phyloP scores from a whole-genome alignment of 1,140 invertebrate genomes.

The Lasioglossum albipes region DNA sequence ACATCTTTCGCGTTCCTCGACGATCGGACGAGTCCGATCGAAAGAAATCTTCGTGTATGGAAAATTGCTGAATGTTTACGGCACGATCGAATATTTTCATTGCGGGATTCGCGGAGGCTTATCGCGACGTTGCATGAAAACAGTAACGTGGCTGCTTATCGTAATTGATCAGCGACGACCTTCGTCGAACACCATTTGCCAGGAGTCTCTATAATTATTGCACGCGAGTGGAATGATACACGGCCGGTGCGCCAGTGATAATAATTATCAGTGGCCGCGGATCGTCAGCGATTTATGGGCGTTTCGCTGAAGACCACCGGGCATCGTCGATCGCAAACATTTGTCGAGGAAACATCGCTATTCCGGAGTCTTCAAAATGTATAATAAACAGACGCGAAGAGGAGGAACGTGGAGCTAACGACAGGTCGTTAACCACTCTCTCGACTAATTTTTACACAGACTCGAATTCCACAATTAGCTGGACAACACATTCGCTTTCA shows the following conservation, averaged over 20 bases:
- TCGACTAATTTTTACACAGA: constrained; percentile 52
- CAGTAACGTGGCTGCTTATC: neutral
- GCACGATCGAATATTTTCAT: neutral
- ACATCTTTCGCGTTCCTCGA: neutral
- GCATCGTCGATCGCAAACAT: neutral
- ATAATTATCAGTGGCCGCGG: neutral
- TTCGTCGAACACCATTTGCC: neutral
- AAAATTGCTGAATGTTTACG: no score
- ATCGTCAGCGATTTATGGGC: neutral
- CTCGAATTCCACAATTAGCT: neutral
- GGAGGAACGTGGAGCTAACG: constrained; percentile 20
- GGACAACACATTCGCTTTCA: no score
- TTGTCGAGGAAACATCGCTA: neutral
- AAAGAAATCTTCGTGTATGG: neutral
- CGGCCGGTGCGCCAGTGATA: neutral
- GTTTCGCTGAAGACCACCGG: neutral
- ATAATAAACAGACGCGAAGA: neutral
- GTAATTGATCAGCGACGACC: neutral
- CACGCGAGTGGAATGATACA: neutral
- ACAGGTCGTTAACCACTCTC: constrained; percentile 30
- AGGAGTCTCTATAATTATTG: neutral
- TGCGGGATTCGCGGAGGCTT: neutral
- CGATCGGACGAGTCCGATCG: neutral
- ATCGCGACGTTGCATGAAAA: neutral
- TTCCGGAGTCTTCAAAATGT: constrained; percentile 9